Evolutionary conservation across 1,140 invertebrate genomes (phyloP), one percentile per base, ranked within the genome.

Genomic region (Philotrypesis tridentata): DNA sequence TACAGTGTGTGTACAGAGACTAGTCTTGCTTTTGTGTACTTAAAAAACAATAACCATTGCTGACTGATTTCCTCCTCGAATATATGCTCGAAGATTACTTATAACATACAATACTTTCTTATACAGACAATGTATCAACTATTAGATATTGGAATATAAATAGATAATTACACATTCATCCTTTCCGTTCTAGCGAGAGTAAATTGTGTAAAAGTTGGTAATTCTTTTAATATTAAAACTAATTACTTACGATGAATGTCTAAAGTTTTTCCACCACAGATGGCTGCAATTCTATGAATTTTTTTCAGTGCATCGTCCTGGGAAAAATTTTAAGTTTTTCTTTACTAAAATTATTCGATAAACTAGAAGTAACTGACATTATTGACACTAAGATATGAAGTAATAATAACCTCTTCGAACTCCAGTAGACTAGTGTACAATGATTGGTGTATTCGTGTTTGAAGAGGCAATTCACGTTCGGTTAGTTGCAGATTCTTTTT

Each of bases 211-310:
- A n/a, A n/a, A 55, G 21, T 55, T 37, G 33, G 3, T 37, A 37
- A 37, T 37, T 37, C 4, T 37, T 37, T 37, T 37, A 5, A 17
- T 5, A 48, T 48, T 48, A 17, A 2, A 48, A 55, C 3, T 37
- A 55, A 55, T n/a, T 11, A 79, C 82, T 79, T 85, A 86, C 85
- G 84, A 76, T 82, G 84, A 27, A 85, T 84, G 63, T 85, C 82
- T 31, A 80, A 67, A 76, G 48, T 70, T 11, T 84, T 79, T 84
- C 70, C 74, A 2, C 84, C 83, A 29, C 85, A 87, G 43, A 85
- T 81, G 21, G 29, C 37, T 8, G 77, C 70, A 29, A 68, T 63
- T 33, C 82, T 72, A 9, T 74, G 33, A 40, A 84, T 81, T 63
- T 29, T 82, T 61, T 83, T 67, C 5, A 79, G 31, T 21, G 84